Evolutionary conservation across 2,797 vertebrate genomes (phyloP), one percentile per base, ranked within the genome.

Genomic region (Hyperoplus immaculatus): DNA sequence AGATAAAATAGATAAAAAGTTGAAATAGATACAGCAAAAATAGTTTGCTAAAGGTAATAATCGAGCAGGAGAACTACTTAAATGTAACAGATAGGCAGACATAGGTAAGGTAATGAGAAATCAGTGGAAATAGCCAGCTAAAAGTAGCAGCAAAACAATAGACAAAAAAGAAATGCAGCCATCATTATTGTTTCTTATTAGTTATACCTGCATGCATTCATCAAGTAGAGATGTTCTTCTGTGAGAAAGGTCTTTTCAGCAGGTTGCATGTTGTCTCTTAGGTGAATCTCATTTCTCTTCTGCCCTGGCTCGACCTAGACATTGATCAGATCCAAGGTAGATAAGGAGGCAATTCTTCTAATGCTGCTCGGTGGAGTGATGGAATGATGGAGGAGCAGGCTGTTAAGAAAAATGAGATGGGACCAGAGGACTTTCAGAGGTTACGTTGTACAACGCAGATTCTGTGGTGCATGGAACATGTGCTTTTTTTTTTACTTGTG

Each of bases 231-330:
- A 36, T 56, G 53, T 54, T 45, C 38, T 29, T 29, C 47, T 36
- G 6, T 59, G 43, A 72, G n/a, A 65, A 51, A 65, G 9, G 38
- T 29, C 46, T 41, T 67, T 64, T 50, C 5, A 57, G 15, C 8
- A 12, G 3, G 55, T 6, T 15, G 18, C 15, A 55, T 9, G 54
- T 53, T 41, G 50, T 53, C 66, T 75, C 36, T 3, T 14, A 38
- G 45, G 12, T 18, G 21, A 56, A 68, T 38, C 57, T 56, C 15
- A 68, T 68, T 73, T 49, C 29, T 54, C 54, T 16, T 53, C 41
- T 29, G 54, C 21, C 55, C 11, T 60, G 1, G 7, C 14, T 61
- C 45, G 64, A 69, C 70, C 39, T 8, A n/a, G 15, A 49, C 67
- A 72, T 72, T 65, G 38, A 73, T 79, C 15, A 18, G 51, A 4